A percentile compares a stretch with the other conserved stretches of the same genome.
Conservation (phyloP, 2,797 vertebrate genomes). For the Delichon dasypus region DNA sequence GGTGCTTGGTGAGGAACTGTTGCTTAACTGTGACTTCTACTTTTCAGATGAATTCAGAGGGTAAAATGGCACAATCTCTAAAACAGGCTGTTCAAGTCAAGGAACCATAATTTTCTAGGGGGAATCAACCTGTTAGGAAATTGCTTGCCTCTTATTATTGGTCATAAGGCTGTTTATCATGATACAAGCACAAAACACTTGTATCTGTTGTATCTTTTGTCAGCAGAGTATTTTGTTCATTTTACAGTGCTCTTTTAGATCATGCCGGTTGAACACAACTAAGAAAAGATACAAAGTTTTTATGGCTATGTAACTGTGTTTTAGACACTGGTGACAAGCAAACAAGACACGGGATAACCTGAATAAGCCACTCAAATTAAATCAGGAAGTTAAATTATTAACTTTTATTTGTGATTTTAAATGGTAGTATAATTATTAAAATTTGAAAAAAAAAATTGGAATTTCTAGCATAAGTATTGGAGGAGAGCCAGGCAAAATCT, state of each 20-base stretch:
- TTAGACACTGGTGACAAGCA: not conserved
- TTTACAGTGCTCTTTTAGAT: not conserved
- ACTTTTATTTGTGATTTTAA: not conserved
- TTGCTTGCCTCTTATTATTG: not conserved
- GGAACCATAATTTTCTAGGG: not conserved
- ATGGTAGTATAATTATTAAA: not conserved
- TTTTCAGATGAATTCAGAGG: not conserved
- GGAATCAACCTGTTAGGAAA: not conserved
- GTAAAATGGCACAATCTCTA: not conserved
- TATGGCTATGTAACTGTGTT: not conserved
- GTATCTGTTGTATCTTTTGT: not conserved
- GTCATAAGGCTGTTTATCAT: not conserved
- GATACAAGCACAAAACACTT: not conserved
- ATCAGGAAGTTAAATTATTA: not conserved
- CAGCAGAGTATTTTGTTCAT: not conserved
- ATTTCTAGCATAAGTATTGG: not conserved
- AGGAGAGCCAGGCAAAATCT: not conserved
- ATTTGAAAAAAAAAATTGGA: not conserved
- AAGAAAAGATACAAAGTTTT: not conserved
- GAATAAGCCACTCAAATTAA: not conserved
- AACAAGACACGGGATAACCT: not conserved
- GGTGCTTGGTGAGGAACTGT: not conserved
- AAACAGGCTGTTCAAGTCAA: not conserved
- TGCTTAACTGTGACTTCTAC: not conserved
- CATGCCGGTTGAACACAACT: not conserved